Conservation (phyloP, 2,888 invertebrate species). For the Exocentrus adspersus region DNA sequence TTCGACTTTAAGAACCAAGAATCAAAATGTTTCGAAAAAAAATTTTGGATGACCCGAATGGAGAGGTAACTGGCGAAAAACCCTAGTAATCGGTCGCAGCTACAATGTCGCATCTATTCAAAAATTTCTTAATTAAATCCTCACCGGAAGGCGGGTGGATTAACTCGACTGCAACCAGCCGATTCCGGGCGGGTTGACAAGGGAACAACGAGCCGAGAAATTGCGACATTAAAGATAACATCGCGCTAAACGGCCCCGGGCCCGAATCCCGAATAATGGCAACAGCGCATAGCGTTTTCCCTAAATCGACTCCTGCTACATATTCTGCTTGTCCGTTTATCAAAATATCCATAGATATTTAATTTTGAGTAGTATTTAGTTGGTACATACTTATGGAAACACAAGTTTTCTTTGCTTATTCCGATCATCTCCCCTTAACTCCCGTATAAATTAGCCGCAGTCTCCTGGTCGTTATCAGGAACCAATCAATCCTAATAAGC, state of each 20-base stretch:
- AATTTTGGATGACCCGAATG: no score
- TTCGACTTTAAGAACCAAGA: no score
- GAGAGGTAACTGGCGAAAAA: no score
- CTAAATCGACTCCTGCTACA: conserved; percentile 62
- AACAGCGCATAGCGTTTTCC: conserved; percentile 60
- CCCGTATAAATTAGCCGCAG: neutral
- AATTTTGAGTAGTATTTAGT: no score
- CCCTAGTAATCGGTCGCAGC: no score
- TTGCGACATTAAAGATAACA: conserved; percentile 64
- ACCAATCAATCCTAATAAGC: conserved; percentile 63
- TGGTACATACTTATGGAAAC: no score
- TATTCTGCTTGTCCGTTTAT: conserved; percentile 49
- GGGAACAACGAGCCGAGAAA: conserved; percentile 63
- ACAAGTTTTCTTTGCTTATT: no score
- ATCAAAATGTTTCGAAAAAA: no score
- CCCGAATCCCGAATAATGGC: conserved; percentile 58
- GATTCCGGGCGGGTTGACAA: conserved; percentile 53
- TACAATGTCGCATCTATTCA: conserved; percentile 20
- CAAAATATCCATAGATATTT: no score
- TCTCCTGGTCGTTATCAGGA: conserved; percentile 38
- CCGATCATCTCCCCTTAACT: no score
- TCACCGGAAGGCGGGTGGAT: conserved; percentile 48
- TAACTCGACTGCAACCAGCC: conserved; percentile 38
- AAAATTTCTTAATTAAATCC: conserved; percentile 56
- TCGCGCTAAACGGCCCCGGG: conserved; percentile 63